Conservation (phyloP, 2,113 vertebrate species). For the Callithrix jacchus region DNA sequence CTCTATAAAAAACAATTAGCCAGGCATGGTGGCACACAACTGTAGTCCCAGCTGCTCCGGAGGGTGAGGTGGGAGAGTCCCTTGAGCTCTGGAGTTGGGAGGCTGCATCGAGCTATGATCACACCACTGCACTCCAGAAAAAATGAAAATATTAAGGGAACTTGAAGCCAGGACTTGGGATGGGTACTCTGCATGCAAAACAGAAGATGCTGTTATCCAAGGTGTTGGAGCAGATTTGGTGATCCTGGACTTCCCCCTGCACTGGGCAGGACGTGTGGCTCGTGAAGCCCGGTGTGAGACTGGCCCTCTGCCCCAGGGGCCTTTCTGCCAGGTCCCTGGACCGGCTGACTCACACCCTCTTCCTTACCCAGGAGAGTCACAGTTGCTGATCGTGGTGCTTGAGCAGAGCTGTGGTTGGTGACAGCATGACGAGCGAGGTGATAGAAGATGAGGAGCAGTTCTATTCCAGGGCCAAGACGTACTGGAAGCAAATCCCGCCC, state of each 20-base stretch:
- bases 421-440: constrained; percentile 89
- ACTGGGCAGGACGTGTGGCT: background rate
- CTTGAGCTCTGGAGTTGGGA: too few relatives aligned
- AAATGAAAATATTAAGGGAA: too few relatives aligned
- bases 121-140: too few relatives aligned
- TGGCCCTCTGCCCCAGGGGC: fast-evolving
- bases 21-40: too few relatives aligned
- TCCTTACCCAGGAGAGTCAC: background rate
- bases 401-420: background rate
- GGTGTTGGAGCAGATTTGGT: fast-evolving
- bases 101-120: too few relatives aligned
- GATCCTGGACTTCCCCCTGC: background rate
- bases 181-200: background rate
- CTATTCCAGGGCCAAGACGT: constrained; percentile 94
- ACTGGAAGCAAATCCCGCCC: constrained; percentile 93
- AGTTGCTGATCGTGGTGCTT: background rate
- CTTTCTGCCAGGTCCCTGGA: fast-evolving
- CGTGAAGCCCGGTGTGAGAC: fast-evolving
- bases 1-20: too few relatives aligned
- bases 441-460: constrained; percentile 88
- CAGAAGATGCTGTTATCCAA: background rate
- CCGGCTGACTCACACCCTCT: fast-evolving
- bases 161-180: background rate
- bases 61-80: too few relatives aligned
- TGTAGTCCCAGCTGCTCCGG: too few relatives aligned